Percentiles rank a stretch among this genome's conserved stretches.
phyloP scores from a whole-genome alignment of 2,113 vertebrate species.

The Microcebus griseorufus region DNA sequence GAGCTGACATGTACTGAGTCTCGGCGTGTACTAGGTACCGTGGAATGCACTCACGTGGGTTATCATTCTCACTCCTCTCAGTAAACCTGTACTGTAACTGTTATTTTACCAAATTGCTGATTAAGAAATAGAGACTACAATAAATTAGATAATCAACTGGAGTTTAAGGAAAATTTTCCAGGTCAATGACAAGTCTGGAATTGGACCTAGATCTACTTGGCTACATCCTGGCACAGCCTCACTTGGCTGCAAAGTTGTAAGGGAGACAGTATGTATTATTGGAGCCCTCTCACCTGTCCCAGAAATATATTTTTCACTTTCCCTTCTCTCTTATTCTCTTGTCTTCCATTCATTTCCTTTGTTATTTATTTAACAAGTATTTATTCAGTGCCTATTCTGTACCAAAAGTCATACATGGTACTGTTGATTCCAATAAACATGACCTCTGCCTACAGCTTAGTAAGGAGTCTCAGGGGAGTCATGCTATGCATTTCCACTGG shows the following conservation, averaged over 20 bases:
- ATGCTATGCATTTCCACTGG: neutral
- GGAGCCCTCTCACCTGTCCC: neutral
- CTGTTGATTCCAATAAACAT: neutral
- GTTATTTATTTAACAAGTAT: neutral
- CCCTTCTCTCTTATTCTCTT: neutral
- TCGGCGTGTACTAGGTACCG: neutral
- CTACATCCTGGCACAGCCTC: neutral
- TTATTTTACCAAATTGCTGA: neutral
- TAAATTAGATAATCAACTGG: neutral
- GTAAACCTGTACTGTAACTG: neutral
- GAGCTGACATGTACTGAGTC: neutral
- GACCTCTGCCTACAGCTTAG: neutral
- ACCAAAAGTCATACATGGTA: neutral
- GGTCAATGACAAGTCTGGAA: neutral
- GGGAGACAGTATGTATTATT: neutral
- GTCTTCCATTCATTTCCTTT: neutral
- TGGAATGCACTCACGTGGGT: neutral
- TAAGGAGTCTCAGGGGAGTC: neutral
- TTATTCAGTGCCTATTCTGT: neutral
- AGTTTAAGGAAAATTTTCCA: constrained; percentile 40
- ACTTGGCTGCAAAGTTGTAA: neutral
- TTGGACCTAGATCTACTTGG: neutral
- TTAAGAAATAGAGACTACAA: neutral
- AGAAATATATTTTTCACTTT: neutral
- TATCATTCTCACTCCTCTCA: neutral